phyloP scores from a whole-genome alignment of 1,140 invertebrate genomes.

The Sarcophaga bullata region DNA sequence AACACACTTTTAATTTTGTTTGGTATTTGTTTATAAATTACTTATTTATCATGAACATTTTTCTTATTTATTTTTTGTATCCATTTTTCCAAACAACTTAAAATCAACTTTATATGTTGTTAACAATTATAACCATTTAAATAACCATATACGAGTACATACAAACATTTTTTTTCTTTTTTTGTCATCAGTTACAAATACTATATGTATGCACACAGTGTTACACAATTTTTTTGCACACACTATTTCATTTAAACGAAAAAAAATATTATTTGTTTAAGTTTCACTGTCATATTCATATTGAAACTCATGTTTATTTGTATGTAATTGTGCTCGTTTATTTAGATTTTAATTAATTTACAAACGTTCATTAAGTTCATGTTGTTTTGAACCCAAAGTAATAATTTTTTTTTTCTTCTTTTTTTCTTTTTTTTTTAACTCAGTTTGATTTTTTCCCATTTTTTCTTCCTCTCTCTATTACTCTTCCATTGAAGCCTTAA shows the following conservation, averaged over 20 bases:
- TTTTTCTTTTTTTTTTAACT: neutral
- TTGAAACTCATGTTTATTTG: neutral
- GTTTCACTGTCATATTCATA: neutral
- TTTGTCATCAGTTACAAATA: too few species aligned
- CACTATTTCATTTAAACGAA: neutral
- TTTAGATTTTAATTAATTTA: conserved; percentile 12
- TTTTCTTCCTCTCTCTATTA: neutral
- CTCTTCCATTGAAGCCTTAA: neutral
- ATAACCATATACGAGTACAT: neutral
- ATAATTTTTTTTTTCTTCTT: neutral
- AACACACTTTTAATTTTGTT: conserved; percentile 7
- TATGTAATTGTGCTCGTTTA: neutral
- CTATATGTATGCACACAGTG: neutral
- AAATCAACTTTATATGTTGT: conserved; percentile 14
- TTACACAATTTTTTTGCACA: neutral
- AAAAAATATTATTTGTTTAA: neutral
- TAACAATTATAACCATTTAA: conserved; percentile 22
- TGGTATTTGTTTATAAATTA: conserved; percentile 11
- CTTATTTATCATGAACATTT: neutral
- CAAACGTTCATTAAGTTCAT: conserved; percentile 8
- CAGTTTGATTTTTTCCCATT: neutral
- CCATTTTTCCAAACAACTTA: neutral
- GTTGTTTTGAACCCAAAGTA: neutral
- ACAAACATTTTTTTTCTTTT: too few species aligned
- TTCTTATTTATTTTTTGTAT: neutral